Conservation (phyloP, 2,888 invertebrate genomes). For the Parnassius orleans region DNA sequence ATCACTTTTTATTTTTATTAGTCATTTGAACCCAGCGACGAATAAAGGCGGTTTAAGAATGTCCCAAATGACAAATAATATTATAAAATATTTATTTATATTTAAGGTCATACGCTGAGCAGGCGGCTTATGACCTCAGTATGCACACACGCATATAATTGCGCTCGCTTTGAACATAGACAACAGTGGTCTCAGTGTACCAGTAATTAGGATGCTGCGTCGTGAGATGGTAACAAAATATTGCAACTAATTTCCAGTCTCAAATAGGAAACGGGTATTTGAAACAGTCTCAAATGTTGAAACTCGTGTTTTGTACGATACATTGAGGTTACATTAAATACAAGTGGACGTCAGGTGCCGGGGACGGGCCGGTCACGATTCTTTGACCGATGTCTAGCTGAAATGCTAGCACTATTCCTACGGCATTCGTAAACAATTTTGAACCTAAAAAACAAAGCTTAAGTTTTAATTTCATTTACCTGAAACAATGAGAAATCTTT, state of each 20-base stretch:
- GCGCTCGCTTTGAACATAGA: neutral
- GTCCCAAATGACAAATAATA: no score
- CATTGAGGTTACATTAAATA: constrained; percentile 67
- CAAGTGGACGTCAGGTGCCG: constrained; percentile 73
- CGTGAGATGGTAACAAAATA: constrained; percentile 12
- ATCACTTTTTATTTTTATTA: no score
- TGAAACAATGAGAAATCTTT: constrained; percentile 31
- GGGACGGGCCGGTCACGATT: constrained; percentile 78
- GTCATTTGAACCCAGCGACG: no score
- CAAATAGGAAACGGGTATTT: constrained; percentile 38
- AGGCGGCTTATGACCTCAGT: no score
- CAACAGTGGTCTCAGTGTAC: neutral
- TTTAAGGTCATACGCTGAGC: no score
- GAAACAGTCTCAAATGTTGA: constrained; percentile 56
- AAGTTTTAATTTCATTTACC: constrained; percentile 34
- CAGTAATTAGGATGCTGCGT: constrained; percentile 7
- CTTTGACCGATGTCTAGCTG: constrained; percentile 75
- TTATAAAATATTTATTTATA: no score
- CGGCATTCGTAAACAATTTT: constrained; percentile 33
- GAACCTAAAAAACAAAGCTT: constrained; percentile 29
- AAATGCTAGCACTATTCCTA: constrained; percentile 49
- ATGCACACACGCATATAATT: neutral
- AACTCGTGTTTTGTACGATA: constrained; percentile 53
- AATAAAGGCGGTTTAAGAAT: no score
- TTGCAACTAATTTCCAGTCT: constrained; percentile 18